Conservation (phyloP, 2,888 invertebrate species). For the Drosophila silvestris region DNA sequence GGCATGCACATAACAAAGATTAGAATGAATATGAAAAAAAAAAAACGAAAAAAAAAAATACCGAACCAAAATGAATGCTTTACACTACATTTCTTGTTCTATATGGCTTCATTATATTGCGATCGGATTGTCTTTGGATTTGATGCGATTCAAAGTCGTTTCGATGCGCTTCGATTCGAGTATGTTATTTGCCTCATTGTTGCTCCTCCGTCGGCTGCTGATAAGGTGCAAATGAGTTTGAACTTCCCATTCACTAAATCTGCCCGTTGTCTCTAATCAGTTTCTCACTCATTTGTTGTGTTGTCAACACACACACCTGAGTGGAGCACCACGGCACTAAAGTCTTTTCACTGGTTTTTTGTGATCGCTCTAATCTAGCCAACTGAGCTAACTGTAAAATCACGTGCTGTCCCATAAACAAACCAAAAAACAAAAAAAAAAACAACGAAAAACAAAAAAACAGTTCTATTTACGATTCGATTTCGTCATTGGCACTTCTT, state of each 20-base stretch:
- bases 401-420: constrained; percentile 42
- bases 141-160: constrained; percentile 11
- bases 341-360: constrained; percentile 1
- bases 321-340: background rate
- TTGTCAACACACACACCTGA: constrained; percentile 43
- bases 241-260: constrained; percentile 81
- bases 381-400: constrained; percentile 30
- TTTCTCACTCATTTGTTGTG: constrained; percentile 34
- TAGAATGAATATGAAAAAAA: constrained; percentile 26
- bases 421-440: constrained; percentile 8
- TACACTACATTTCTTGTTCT: background rate
- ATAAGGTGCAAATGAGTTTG: constrained; percentile 57
- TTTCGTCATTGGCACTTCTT: constrained; percentile 64
- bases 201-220: constrained; percentile 43
- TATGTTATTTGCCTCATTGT: constrained; percentile 55
- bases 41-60: background rate
- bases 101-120: background rate
- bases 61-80: constrained; percentile 11
- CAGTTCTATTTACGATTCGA: constrained; percentile 43
- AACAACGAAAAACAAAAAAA: constrained; percentile 5
- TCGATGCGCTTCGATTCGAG: background rate
- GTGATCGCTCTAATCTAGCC: constrained; percentile 18
- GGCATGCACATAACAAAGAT: constrained; percentile 31
- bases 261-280: constrained; percentile 58
- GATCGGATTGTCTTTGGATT: constrained; percentile 15